Conservation (phyloP, 2,113 vertebrate species). For the Clarias gariepinus region DNA sequence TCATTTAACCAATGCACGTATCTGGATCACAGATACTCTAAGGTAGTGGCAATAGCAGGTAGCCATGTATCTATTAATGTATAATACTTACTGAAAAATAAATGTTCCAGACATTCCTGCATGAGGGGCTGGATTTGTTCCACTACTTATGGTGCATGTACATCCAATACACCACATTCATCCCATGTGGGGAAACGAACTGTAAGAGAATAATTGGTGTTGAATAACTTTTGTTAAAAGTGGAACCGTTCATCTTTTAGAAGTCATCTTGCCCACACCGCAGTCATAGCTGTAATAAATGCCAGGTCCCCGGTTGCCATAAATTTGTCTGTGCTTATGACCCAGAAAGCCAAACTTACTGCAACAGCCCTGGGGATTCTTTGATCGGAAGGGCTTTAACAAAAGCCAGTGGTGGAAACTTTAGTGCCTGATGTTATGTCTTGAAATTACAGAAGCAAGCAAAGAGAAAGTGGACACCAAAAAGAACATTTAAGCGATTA, state of each 20-base stretch:
- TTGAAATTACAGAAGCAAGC: background rate
- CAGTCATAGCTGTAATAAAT: constrained; percentile 19
- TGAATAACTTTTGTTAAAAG: background rate
- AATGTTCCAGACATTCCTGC: background rate
- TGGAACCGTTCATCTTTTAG: background rate
- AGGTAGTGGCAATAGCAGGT: background rate
- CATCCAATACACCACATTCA: background rate
- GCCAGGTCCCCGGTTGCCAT: background rate
- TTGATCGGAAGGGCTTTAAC: background rate
- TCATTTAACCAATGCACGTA: background rate
- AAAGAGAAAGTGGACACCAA: background rate
- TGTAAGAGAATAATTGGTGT: constrained; percentile 15
- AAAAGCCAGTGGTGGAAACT: background rate
- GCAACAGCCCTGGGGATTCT: background rate
- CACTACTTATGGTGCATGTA: background rate
- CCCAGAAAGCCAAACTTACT: constrained; percentile 23
- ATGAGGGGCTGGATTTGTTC: background rate
- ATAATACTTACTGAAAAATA: background rate
- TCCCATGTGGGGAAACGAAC: background rate
- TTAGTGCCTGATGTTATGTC: background rate
- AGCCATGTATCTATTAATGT: background rate
- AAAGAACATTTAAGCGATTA: background rate
- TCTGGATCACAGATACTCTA: background rate
- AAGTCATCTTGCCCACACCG: background rate
- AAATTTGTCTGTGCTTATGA: constrained; percentile 3